These are phyloP conservation scores for Oryzias woworae DNA, from an alignment of 2,113 vertebrate genomes.

Conservation along the genomic window DNA sequence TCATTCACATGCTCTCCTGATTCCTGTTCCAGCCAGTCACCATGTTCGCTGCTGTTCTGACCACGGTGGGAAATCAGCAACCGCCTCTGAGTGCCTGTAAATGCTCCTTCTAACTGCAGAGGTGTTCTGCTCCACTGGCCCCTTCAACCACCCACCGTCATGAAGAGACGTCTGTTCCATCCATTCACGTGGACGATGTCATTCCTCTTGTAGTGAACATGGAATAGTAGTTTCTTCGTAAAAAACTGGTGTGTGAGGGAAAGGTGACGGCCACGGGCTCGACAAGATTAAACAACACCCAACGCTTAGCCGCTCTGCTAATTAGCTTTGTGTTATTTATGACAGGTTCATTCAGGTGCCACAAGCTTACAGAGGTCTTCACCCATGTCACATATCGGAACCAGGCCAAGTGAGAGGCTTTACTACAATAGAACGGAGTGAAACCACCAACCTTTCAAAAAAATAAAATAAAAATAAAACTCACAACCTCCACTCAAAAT, in stretches of 20 bases:
- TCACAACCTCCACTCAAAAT: no score
- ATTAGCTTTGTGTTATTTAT: conserved; percentile 57
- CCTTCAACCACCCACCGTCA: conserved; percentile 26
- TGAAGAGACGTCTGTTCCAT: conserved; percentile 17
- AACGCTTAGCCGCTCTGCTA: conserved; percentile 45
- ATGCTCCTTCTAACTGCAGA: conserved; percentile 7
- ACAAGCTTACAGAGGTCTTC: conserved; percentile 5
- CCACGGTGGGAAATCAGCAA: conserved; percentile 57
- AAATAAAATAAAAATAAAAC: no score
- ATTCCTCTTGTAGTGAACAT: not conserved
- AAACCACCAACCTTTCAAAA: no score
- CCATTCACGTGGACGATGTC: conserved; percentile 16
- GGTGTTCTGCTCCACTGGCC: conserved; percentile 15
- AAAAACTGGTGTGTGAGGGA: conserved; percentile 35
- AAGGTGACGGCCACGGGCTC: conserved; percentile 28
- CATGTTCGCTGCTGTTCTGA: conserved; percentile 51
- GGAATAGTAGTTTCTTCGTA: not conserved
- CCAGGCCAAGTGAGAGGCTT: conserved; percentile 5
- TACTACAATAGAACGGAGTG: no score
- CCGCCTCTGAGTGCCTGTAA: conserved; percentile 39
- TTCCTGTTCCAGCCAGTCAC: conserved; percentile 59
- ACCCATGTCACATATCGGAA: not conserved
- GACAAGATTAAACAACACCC: conserved; percentile 49
- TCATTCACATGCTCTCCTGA: conserved; percentile 68
- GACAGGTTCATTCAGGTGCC: conserved; percentile 41